These are phyloP conservation scores for Coracias cyanogaster DNA, from an alignment of 2,797 vertebrate genomes.

Conservation along the genomic window DNA sequence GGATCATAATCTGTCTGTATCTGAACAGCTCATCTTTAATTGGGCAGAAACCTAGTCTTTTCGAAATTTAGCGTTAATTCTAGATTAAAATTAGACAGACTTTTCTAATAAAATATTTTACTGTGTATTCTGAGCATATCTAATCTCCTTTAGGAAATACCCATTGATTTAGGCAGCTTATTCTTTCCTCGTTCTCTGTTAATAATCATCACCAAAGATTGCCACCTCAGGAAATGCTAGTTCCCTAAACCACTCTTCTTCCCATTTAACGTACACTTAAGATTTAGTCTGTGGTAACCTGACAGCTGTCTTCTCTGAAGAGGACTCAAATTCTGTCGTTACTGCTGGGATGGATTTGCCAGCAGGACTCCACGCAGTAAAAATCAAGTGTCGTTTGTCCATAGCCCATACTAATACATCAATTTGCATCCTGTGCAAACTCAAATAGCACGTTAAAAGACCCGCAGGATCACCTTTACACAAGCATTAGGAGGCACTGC, in stretches of 20 bases:
- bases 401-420: background rate
- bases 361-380: background rate
- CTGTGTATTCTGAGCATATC: background rate
- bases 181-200: background rate
- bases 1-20: background rate
- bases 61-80: background rate
- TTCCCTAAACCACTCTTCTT: background rate
- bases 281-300: background rate
- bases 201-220: background rate
- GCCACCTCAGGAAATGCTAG: background rate
- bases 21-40: background rate
- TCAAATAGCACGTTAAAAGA: background rate
- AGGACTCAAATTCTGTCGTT: background rate
- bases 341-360: background rate
- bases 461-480: background rate
- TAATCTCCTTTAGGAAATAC: background rate
- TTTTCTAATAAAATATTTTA: background rate
- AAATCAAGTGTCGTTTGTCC: background rate
- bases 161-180: background rate
- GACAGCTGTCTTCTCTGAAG: background rate
- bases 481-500: slow-evolving; percentile 67
- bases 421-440: background rate
- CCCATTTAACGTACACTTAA: background rate
- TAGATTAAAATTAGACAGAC: background rate
- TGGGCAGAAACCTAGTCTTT: background rate